Evolutionary conservation across 1,140 invertebrate species (phyloP).

Genomic region (Macrobrachium nipponense): DNA sequence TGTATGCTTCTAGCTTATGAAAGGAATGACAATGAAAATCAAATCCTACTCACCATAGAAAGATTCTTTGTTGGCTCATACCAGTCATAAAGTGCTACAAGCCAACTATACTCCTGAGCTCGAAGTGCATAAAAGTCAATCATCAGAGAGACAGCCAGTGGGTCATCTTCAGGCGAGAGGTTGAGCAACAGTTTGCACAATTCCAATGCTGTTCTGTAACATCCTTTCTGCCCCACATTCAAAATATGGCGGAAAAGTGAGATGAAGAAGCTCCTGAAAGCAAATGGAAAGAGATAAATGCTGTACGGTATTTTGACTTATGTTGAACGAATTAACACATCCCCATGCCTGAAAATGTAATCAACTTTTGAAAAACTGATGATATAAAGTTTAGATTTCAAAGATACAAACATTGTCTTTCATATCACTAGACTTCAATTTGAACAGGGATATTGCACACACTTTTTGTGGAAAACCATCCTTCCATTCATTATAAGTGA

Average conservation of each 20-base stretch:
- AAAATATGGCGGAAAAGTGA: conserved; percentile 87
- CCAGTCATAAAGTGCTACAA: conserved; percentile 69
- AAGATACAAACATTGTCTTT: too few species aligned
- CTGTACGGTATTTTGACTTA: too few species aligned
- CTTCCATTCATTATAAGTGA: too few species aligned
- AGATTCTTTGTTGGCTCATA: conserved; percentile 62
- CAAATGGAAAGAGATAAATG: conserved; percentile 64
- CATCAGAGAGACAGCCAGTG: conserved; percentile 82
- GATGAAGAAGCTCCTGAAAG: conserved; percentile 80
- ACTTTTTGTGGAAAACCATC: too few species aligned
- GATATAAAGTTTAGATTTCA: too few species aligned
- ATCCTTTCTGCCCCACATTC: conserved; percentile 79
- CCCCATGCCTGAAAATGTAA: too few species aligned
- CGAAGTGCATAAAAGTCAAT: conserved; percentile 90
- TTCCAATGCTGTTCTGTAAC: conserved; percentile 84
- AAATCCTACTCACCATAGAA: conserved; percentile 42
- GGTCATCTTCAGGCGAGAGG: conserved; percentile 86
- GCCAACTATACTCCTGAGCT: conserved; percentile 85
- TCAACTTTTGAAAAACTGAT: too few species aligned
- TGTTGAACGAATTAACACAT: too few species aligned
- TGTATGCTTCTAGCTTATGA: neutral
- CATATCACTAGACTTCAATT: too few species aligned
- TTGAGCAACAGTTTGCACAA: conserved; percentile 79
- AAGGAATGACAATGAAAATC: neutral
- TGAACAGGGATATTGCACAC: too few species aligned